phyloP scores from a whole-genome alignment of 2,113 vertebrate species.

The Rhinoptilus africanus region DNA sequence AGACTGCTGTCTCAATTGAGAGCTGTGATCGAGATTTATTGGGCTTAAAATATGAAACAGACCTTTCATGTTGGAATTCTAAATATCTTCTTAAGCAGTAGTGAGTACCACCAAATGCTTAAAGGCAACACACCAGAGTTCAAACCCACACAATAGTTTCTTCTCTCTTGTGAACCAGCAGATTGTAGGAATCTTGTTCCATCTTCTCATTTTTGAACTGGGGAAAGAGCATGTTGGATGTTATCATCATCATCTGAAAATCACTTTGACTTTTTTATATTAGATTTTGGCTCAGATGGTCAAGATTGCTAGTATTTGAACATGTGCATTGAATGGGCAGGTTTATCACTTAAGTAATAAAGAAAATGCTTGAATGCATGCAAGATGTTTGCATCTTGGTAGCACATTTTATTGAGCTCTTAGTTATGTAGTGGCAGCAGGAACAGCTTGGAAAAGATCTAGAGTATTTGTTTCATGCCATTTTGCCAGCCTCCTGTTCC shows the following conservation, averaged over 20 bases:
- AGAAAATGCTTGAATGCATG: not conserved
- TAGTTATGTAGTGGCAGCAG: not conserved
- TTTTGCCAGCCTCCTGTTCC: conserved; percentile 9
- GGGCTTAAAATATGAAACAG: conserved; percentile 69
- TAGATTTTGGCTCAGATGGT: conserved; percentile 19
- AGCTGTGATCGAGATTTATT: conserved; percentile 69
- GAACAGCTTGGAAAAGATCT: not conserved
- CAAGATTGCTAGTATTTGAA: not conserved
- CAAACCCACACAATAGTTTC: conserved; percentile 29
- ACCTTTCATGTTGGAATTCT: conserved; percentile 72
- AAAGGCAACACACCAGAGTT: conserved; percentile 64
- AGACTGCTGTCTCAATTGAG: conserved; percentile 63
- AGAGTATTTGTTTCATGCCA: not conserved
- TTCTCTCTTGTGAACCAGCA: conserved; percentile 31
- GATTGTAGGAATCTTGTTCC: not conserved
- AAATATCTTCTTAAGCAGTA: conserved; percentile 70
- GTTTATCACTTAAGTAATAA: conserved; percentile 32
- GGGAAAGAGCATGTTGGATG: not conserved
- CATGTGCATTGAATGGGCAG: conserved; percentile 10
- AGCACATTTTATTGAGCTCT: conserved; percentile 28
- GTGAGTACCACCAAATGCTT: conserved; percentile 58
- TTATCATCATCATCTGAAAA: conserved; percentile 15
- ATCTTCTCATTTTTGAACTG: not conserved
- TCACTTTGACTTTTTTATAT: not conserved
- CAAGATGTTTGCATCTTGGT: conserved; percentile 46